Percentiles rank a stretch among this genome's conserved stretches.
phyloP scores from a whole-genome alignment of 1,140 invertebrate genomes.

The Temnothorax curvispinosus region DNA sequence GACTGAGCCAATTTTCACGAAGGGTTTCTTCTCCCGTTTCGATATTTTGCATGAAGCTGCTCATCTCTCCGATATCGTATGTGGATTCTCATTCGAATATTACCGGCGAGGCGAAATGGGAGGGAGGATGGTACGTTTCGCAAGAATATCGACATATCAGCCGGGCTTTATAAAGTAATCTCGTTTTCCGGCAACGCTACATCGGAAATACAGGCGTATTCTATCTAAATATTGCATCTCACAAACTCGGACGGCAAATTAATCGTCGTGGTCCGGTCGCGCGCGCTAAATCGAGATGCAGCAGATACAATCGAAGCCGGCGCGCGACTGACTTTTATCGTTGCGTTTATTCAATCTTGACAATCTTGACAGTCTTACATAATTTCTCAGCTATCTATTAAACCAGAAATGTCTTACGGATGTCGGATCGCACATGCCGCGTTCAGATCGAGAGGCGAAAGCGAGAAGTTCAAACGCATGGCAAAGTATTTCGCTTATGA shows the following conservation, averaged over 20 bases:
- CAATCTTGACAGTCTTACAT: background rate
- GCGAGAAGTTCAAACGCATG: background rate
- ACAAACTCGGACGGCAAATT: conserved; percentile 19
- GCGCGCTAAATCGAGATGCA: conserved; percentile 6
- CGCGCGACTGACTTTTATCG: background rate
- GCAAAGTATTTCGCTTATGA: conserved; percentile 39
- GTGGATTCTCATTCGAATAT: conserved; percentile 15
- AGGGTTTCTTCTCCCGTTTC: background rate
- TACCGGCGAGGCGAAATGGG: background rate
- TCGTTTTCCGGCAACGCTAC: conserved; percentile 4
- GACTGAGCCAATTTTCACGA: background rate
- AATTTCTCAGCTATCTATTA: background rate
- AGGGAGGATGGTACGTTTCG: background rate
- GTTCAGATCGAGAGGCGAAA: background rate
- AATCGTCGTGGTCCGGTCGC: background rate
- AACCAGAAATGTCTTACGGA: background rate
- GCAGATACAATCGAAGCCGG: background rate
- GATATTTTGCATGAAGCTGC: background rate
- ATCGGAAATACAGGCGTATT: background rate
- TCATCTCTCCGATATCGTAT: background rate
- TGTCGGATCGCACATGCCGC: background rate
- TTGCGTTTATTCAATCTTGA: background rate
- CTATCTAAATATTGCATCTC: conserved; percentile 43
- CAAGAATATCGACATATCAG: conserved; percentile 48
- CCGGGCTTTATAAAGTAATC: conserved; percentile 37